phyloP scores from a whole-genome alignment of 2,797 vertebrate species.

The Apogon talboti region DNA sequence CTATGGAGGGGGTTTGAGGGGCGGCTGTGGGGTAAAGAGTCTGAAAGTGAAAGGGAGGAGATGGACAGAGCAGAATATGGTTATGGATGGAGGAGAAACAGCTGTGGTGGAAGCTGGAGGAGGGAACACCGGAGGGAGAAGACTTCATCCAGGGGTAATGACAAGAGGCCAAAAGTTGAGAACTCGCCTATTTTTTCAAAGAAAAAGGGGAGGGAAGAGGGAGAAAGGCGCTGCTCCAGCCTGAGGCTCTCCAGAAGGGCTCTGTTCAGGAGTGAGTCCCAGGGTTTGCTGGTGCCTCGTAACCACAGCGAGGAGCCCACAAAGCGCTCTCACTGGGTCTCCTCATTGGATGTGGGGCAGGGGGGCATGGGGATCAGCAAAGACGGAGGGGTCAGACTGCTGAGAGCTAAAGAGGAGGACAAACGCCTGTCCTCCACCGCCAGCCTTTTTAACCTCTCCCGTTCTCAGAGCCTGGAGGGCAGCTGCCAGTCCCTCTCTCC shows the following conservation, averaged over 20 bases:
- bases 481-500: conserved; percentile 82
- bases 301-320: conserved; percentile 66
- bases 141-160: conserved; percentile 55
- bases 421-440: conserved; percentile 84
- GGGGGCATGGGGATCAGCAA: conserved; percentile 54
- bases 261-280: conserved; percentile 85
- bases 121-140: conserved; percentile 72
- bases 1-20: conserved; percentile 84
- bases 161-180: conserved; percentile 74
- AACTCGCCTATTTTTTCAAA: conserved; percentile 72
- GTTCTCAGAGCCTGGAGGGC: conserved; percentile 83
- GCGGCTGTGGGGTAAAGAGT: conserved; percentile 80
- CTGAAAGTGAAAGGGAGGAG: conserved; percentile 75
- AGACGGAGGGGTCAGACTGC: conserved; percentile 62
- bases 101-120: conserved; percentile 71
- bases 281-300: conserved; percentile 81
- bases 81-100: conserved; percentile 75
- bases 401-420: conserved; percentile 73
- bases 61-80: conserved; percentile 77
- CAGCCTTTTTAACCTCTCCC: conserved; percentile 85
- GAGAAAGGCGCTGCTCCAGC: conserved; percentile 80
- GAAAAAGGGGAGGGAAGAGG: conserved; percentile 75
- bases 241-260: conserved; percentile 80
- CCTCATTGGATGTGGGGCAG: conserved; percentile 85
- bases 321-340: conserved; percentile 82